phyloP scores from a whole-genome alignment of 23 tunicate species.

The Corella eumyota region DNA sequence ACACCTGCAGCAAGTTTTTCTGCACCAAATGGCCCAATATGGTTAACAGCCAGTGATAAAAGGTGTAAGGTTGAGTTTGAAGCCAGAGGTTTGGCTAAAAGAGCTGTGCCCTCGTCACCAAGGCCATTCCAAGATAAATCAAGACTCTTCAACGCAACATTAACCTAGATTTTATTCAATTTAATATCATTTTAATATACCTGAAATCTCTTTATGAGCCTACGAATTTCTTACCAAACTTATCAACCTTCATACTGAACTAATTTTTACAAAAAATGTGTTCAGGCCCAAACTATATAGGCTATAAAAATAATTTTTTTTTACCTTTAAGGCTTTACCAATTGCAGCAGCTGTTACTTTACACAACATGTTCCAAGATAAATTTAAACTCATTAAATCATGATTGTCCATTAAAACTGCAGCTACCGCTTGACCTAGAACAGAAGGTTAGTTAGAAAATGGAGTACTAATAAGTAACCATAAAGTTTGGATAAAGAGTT shows the following conservation, averaged over 20 bases:
- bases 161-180: conserved; percentile 50
- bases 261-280: too few relatives aligned
- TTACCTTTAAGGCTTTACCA: conserved; percentile 59
- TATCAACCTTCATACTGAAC: too few relatives aligned
- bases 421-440: conserved; percentile 56
- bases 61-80: conserved; percentile 37
- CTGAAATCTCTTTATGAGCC: too few relatives aligned
- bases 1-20: conserved; percentile 46
- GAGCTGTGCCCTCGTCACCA: conserved; percentile 78
- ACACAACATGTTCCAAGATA: conserved; percentile 58
- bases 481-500: neutral
- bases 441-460: neutral
- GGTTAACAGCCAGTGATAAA: conserved; percentile 76
- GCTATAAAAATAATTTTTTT: neutral
- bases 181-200: too few relatives aligned
- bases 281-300: too few relatives aligned
- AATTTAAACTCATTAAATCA: conserved; percentile 43
- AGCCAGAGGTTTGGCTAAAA: conserved; percentile 34
- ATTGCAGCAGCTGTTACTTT: conserved; percentile 53
- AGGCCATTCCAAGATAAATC: conserved; percentile 78
- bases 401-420: conserved; percentile 71
- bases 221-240: too few relatives aligned
- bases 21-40: conserved; percentile 62
- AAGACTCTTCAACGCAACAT: conserved; percentile 30
- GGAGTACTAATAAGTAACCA: neutral